Percentiles rank a stretch among this genome's conserved stretches.
These are phyloP conservation scores for Canis aureus DNA, from an alignment of 2,113 vertebrate genomes.

Conservation along the genomic window DNA sequence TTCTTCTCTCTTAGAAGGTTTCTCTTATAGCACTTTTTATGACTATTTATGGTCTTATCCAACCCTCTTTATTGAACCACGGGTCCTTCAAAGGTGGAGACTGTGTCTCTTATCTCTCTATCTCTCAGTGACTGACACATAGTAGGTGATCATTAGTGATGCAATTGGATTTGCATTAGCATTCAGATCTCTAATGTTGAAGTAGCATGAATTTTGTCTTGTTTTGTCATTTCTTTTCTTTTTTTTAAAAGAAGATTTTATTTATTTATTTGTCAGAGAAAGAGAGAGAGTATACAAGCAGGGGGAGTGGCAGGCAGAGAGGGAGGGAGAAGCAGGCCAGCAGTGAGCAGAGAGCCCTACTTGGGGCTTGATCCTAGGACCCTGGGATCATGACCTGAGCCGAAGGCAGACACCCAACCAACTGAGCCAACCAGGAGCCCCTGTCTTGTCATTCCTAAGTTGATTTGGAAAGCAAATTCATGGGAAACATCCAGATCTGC, in stretches of 20 bases:
- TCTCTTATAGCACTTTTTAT: neutral
- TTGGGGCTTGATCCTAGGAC: no score
- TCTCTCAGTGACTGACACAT: neutral
- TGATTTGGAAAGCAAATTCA: neutral
- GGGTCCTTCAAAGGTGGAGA: neutral
- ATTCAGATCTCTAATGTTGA: neutral
- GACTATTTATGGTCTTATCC: neutral
- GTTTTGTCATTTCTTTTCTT: neutral
- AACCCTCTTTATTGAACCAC: neutral
- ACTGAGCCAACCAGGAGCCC: no score
- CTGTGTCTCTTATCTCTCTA: neutral
- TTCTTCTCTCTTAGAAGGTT: neutral
- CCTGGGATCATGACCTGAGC: no score
- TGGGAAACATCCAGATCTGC: neutral
- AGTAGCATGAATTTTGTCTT: neutral
- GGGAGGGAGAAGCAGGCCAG: no score
- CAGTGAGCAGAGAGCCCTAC: no score
- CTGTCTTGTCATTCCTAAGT: neutral
- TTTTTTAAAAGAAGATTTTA: no score
- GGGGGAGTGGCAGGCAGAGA: no score
- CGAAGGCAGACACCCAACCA: no score
- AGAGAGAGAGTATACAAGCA: no score
- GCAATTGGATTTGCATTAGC: neutral
- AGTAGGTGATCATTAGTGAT: neutral
- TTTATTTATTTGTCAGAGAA: no score